phyloP scores from a whole-genome alignment of 2,888 invertebrate species.

The Brenthis hecate region DNA sequence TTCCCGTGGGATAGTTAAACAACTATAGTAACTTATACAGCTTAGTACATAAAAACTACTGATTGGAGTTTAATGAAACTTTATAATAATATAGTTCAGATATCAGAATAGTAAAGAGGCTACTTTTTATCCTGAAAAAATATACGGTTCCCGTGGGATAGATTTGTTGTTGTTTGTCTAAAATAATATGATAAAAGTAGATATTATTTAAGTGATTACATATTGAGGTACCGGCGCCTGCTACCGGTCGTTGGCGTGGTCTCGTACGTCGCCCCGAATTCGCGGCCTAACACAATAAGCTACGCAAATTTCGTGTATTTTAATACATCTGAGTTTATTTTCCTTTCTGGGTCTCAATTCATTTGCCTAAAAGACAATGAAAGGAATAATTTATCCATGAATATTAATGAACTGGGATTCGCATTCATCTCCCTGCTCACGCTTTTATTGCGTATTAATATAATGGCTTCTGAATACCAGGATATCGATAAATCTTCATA shows the following conservation, averaged over 20 bases:
- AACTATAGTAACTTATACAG: too few species aligned
- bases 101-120: too few species aligned
- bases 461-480: conserved; percentile 57
- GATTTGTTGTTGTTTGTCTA: too few species aligned
- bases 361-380: conserved; percentile 67
- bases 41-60: too few species aligned
- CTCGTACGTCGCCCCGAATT: conserved; percentile 9
- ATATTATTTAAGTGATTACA: too few species aligned
- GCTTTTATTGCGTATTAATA: conserved; percentile 70
- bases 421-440: conserved; percentile 62
- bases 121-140: too few species aligned
- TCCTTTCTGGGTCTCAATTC: conserved; percentile 62
- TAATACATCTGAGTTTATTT: conserved; percentile 58
- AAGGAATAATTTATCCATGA: conserved; percentile 74
- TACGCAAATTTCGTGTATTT: conserved; percentile 41
- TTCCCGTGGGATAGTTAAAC: too few species aligned
- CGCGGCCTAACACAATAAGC: conserved; percentile 20
- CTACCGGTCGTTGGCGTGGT: not conserved
- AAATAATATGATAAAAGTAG: not conserved
- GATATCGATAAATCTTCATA: conserved; percentile 57
- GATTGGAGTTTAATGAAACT: too few species aligned
- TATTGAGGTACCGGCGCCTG: not conserved
- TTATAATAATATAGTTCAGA: too few species aligned
- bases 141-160: too few species aligned
- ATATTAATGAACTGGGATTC: conserved; percentile 73